Evolutionary conservation across 2,888 invertebrate genomes (phyloP), one percentile per base, ranked within the genome.

Genomic region (Diplolepis rosae): DNA sequence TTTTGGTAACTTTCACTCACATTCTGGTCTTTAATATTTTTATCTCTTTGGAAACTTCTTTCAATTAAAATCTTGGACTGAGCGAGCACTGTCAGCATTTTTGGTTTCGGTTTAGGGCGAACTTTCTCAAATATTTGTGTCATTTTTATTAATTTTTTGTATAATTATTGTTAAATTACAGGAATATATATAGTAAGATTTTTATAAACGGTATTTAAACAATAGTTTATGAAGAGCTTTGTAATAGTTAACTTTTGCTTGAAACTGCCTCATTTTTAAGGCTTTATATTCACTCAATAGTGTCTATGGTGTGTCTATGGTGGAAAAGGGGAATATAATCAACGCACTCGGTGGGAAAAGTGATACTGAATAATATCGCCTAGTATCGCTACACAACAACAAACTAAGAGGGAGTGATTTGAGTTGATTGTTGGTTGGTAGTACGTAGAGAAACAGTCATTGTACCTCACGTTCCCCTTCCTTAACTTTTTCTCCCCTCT

Each of bases 401-500:
- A 61, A 30, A n/a, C 22, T 24, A 24, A 39, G 61, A 61, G 61
- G 61, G 61, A 61, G 61, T 39, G 27, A 61, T 61, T 61, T 35
- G n/a, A 61, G 18, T 22, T 7, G 18, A 45, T 45, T 45, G 45
- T 45, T 45, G 6, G 45, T 45, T 61, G 35, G 35, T 56, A 15
- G 61, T 61, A 50, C 24, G 22, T 22, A 2, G 35, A 39, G 39
- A 39, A 61, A 39, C 24, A 35, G 61, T 61, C 61, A 61, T 61
- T 61, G 61, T 61, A 61, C 61, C 39, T 61, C 15, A 28, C 52
- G n/a, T 52, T 61, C 61, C 61, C 61, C 35, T 24, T 61, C 61
- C 39, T 22, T 3, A n/a, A 35, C 24, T 2, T 61, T 27, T 24
- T 39, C 61, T 56, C 61, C 61, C 61, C 61, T 39, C 61, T 61